A percentile compares a stretch with the other conserved stretches of the same genome.
These are phyloP conservation scores for Drosophila seclusa DNA, from an alignment of 2,888 invertebrate species.

Conservation along the genomic window DNA sequence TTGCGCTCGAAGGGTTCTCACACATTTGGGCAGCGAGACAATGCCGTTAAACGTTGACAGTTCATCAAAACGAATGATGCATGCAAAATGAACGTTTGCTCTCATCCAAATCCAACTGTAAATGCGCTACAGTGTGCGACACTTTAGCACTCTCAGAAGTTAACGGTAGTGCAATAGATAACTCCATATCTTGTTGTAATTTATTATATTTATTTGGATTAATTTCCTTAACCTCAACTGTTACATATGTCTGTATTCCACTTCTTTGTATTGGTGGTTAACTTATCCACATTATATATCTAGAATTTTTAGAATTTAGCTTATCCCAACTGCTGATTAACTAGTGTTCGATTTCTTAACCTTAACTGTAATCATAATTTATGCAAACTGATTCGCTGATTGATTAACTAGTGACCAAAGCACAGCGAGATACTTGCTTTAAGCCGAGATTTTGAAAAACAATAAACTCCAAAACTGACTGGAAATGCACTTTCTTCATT, in stretches of 20 bases:
- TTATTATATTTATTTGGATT: background rate
- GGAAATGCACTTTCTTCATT: background rate
- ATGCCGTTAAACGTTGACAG: conserved; percentile 79
- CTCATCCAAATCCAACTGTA: conserved; percentile 27
- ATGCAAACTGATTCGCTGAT: background rate
- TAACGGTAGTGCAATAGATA: background rate
- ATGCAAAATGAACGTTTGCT: conserved; percentile 72
- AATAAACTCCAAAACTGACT: background rate
- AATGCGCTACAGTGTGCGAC: conserved; percentile 37
- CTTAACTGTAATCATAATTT: background rate
- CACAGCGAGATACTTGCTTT: background rate
- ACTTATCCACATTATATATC: too few species aligned
- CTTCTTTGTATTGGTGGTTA: background rate
- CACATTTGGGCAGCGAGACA: conserved; percentile 53
- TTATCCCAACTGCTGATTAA: background rate
- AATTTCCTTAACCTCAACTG: background rate
- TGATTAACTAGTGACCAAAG: background rate
- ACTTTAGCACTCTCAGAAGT: background rate
- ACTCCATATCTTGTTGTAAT: background rate
- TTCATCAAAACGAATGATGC: conserved; percentile 83
- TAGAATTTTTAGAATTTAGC: background rate
- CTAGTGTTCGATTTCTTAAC: background rate
- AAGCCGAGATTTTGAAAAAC: too few species aligned
- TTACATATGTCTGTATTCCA: background rate
- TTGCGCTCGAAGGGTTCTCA: conserved; percentile 49